Evolutionary conservation across 2,888 invertebrate species (phyloP), one percentile per base, ranked within the genome.

Genomic region (Torymus tubicola): DNA sequence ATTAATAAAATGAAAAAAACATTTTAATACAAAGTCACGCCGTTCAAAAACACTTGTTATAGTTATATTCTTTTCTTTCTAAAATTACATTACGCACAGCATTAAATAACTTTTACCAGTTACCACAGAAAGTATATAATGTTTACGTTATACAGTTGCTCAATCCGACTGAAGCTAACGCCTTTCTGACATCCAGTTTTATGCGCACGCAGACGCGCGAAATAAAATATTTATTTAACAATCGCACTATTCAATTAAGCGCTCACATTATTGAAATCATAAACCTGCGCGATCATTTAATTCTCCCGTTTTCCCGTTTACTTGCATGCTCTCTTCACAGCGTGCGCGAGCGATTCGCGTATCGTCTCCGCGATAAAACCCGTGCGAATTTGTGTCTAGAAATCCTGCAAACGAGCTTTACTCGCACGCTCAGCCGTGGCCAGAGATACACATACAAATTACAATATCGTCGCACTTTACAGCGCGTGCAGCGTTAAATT

Each of bases 161-260:
- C 68, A 68, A 75, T 75, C 61, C 16, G 12, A 31, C 14, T 53
- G 61, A 68, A 68, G 63, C 52, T 64, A 73, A 50, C 42, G 21
- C 2, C 53, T 42, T 64, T 64, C 42, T 42, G 24, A 31, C 55
- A 24, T 11, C 11, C 18, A 13, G 50, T 42, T 31, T 18, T n/a
- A 18, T 16, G 52, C 24, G 57, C n/a, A 11, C 21, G 52, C 42
- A 55, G 13, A 68, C 53, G 14, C 61, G 12, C 10, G 63, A 71
- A 24, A 71, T 58, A 60, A 78, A 78, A 65, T 71, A 21, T 69
- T 68, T 63, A 79, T 67, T 63, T 73, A 79, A 79, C 42, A 79
- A 68, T 79, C 68, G 50, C 64, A 4, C 10, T 11, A 8, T 58
- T 61, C 64, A 63, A 71, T 80, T 64, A 75, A 80, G 16, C 71